Base-by-base conservation (phyloP, 2,113 vertebrate genomes). In the Sphyrna mokarran region DNA sequence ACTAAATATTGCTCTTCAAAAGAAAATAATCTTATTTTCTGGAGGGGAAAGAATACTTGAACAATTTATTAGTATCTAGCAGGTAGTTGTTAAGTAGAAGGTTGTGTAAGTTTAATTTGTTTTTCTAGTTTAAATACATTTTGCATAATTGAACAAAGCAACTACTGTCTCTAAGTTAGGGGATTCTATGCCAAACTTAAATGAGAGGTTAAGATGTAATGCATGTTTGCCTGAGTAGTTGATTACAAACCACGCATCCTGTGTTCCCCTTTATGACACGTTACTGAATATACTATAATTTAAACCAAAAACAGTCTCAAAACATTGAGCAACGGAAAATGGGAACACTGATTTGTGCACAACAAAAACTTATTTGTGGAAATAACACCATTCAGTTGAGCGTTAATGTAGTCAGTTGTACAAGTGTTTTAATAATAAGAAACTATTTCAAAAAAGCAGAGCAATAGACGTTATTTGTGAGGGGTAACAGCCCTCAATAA, bases 101-200 rank as follows among this genome's bases (percentile, higher is more conserved):
- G 61, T 33, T 33, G 61, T 66, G 33, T 20, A 37, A 16, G 20
- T 66, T 66, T 93, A n/a, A 93, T 66, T 68, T 68, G 29, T 91
- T 37, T n/a, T 37, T 37, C 89, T 63, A n/a, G 16, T 66, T 63
- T 91, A 37, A n/a, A 63, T 90, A 33, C 13, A 37, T 16, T 29
- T 93, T 33, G 9, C 33, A 26, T 94, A 95, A 95, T 76, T 68
- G 61, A 93, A 93, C 40, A 72, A 66, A 95, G 40, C 40, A 95
- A 48, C 48, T 48, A 95, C 69, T 95, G 94, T 72, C 69, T 61
- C 37, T 72, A 48, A 72, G 68, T 29, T 29, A 8, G 94, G 40
- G 70, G 69, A 43, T 95, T 76, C 40, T 95, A 48, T 54, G 23
- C 68, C 0, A 43, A 72, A 40, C 69, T 76, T 94, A 26, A 61